phyloP scores from a whole-genome alignment of 2,797 vertebrate species.

The Ibycter americanus region DNA sequence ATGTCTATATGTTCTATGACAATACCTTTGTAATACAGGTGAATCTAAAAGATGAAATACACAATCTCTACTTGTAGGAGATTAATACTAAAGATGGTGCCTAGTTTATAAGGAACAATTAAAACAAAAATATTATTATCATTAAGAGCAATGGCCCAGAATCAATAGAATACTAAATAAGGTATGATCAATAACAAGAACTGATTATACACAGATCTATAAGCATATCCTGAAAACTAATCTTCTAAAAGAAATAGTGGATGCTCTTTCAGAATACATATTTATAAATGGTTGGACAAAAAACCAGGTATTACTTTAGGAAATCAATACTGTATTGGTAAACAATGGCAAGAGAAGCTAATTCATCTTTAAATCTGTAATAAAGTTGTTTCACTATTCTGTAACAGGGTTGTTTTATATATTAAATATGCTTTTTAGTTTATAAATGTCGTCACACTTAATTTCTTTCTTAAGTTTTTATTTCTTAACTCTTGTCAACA shows the following conservation, averaged over 20 bases:
- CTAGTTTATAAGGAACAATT: background rate
- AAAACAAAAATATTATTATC: background rate
- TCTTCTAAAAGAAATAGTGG: background rate
- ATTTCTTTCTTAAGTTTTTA: background rate
- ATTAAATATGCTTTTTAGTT: background rate
- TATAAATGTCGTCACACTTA: background rate
- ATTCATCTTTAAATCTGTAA: background rate
- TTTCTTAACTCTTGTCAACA: background rate
- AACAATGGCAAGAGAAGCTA: background rate
- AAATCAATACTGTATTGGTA: background rate
- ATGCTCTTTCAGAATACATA: background rate
- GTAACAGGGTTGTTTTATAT: background rate
- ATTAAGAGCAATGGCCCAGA: background rate
- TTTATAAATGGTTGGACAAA: background rate
- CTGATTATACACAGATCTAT: background rate
- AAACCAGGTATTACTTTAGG: background rate
- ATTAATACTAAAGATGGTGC: background rate
- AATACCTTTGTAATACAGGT: background rate
- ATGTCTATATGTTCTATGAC: background rate
- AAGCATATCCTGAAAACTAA: background rate
- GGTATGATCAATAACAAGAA: background rate
- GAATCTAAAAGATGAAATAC: background rate
- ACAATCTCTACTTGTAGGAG: background rate
- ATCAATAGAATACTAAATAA: background rate
- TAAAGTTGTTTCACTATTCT: background rate